Percentiles rank a stretch among this genome's conserved stretches.
Conservation (phyloP, 2,797 vertebrate genomes). For the Galagoides demidoff region DNA sequence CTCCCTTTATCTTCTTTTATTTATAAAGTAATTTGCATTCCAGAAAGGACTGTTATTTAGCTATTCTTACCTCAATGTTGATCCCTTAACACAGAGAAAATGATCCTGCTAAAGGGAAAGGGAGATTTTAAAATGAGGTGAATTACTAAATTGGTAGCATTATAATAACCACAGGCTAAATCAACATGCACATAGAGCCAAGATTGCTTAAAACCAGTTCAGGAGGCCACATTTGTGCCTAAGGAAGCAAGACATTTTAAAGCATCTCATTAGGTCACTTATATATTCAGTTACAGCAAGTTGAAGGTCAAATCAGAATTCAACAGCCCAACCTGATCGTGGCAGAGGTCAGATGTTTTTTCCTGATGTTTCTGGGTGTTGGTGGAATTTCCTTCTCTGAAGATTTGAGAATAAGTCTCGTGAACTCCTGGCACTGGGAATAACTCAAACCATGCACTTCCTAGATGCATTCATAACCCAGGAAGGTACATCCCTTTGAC, state of each 20-base stretch:
- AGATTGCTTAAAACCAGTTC: background rate
- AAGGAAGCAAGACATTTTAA: background rate
- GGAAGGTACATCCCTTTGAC: background rate
- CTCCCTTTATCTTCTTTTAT: slow-evolving; percentile 18
- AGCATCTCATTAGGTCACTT: slow-evolving; percentile 10
- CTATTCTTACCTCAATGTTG: slow-evolving; percentile 60
- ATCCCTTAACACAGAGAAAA: slow-evolving; percentile 72
- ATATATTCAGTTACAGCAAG: background rate
- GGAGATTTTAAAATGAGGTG: slow-evolving; percentile 62
- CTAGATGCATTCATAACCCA: background rate
- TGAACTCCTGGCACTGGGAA: background rate
- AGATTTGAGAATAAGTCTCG: background rate
- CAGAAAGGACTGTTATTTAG: slow-evolving; percentile 64
- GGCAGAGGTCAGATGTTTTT: background rate
- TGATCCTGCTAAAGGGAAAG: slow-evolving; percentile 67
- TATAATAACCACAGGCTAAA: slow-evolving; percentile 46
- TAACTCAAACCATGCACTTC: background rate
- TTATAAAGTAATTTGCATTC: slow-evolving; percentile 68
- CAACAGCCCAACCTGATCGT: background rate
- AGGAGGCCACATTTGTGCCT: slow-evolving; percentile 30
- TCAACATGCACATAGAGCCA: slow-evolving; percentile 7
- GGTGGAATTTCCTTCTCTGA: slow-evolving; percentile 49
- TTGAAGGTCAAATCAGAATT: slow-evolving; percentile 47
- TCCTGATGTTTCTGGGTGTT: background rate
- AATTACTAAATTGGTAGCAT: slow-evolving; percentile 63